A percentile compares a stretch with the other conserved stretches of the same genome.
These are phyloP conservation scores for Autographa pulchrina DNA, from an alignment of 2,888 invertebrate genomes.

Conservation along the genomic window DNA sequence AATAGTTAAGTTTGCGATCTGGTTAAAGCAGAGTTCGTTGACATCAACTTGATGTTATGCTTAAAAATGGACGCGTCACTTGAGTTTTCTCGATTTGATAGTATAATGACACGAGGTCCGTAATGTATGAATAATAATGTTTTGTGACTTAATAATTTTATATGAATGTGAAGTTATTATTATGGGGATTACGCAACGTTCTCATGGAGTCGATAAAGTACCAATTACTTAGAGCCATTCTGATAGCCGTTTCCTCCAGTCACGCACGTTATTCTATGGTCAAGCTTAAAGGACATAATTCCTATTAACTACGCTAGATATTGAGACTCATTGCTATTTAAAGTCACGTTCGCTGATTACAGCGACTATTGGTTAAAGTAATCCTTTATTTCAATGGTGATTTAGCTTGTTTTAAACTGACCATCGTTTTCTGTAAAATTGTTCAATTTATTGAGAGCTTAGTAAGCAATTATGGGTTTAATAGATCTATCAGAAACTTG, in stretches of 20 bases:
- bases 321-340: slow-evolving; percentile 17
- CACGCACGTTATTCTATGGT: slow-evolving; percentile 34
- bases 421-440: too few relatives aligned
- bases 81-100: slow-evolving; percentile 72
- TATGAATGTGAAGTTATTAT: slow-evolving; percentile 26
- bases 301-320: slow-evolving; percentile 14
- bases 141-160: slow-evolving; percentile 36
- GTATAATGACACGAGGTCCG: slow-evolving; percentile 66
- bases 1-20: slow-evolving; percentile 51
- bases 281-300: slow-evolving; percentile 22
- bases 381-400: slow-evolving; percentile 19
- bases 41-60: slow-evolving; percentile 65
- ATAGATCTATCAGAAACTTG: too few relatives aligned
- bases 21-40: slow-evolving; percentile 68
- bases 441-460: too few relatives aligned
- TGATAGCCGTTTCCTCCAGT: slow-evolving; percentile 38
- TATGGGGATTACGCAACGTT: slow-evolving; percentile 26
- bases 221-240: slow-evolving; percentile 31
- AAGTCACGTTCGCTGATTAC: slow-evolving; percentile 7
- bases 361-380: slow-evolving; percentile 6
- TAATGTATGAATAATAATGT: slow-evolving; percentile 29
- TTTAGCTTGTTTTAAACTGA: not conserved
- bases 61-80: slow-evolving; percentile 65
- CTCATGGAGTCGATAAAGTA: slow-evolving; percentile 42
- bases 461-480: too few relatives aligned